A percentile compares a stretch with the other conserved stretches of the same genome.
Conservation (phyloP, 2,888 invertebrate genomes). For the Callyntrura guangdongensis region DNA sequence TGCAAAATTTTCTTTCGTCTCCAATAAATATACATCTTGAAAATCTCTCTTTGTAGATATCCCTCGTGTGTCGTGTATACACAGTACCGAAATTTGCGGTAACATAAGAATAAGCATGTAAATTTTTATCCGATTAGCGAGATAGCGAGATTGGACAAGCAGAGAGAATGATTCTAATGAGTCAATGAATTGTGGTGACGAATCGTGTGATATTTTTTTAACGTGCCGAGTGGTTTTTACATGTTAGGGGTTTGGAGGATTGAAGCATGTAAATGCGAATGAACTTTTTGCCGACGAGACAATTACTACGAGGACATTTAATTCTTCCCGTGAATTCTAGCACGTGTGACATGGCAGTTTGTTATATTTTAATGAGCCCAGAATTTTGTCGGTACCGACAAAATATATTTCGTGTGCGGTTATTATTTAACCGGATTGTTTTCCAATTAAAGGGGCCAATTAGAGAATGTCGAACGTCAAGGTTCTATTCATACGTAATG, state of each 20-base stretch:
- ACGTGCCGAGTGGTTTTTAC: neutral
- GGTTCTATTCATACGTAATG: too few species aligned
- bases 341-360: too few species aligned
- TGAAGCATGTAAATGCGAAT: neutral
- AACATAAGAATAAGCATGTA: neutral
- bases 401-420: too few species aligned
- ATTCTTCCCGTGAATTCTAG: too few species aligned
- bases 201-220: too few species aligned
- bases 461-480: too few species aligned
- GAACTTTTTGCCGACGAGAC: neutral
- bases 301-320: too few species aligned
- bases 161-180: slow-evolving; percentile 2
- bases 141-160: neutral
- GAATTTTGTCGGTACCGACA: too few species aligned
- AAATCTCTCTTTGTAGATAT: too few species aligned
- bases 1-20: neutral
- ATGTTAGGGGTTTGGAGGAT: neutral
- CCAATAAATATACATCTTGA: neutral
- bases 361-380: too few species aligned
- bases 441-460: too few species aligned
- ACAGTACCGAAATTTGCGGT: neutral
- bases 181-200: neutral
- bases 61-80: neutral
- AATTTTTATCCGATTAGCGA: slow-evolving; percentile 13
- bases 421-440: too few species aligned